Evolutionary conservation across 2,797 vertebrate genomes (phyloP), one percentile per base, ranked within the genome.

Genomic region (Otolemur crassicaudatus): DNA sequence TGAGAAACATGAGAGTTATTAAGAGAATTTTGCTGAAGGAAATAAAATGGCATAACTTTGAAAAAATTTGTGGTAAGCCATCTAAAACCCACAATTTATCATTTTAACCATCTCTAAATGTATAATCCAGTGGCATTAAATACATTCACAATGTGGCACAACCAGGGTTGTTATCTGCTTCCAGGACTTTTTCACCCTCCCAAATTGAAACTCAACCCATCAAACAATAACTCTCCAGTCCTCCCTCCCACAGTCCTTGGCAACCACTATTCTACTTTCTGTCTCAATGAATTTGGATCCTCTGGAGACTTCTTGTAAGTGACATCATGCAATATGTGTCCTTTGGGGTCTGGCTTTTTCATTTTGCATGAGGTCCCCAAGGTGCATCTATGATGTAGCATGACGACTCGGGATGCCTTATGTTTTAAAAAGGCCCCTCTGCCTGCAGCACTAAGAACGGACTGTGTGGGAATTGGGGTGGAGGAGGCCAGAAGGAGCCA

Each of bases 401-500:
- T 0, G 17, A 31, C 13, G 65, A 58, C 13, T n/a, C 58, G 14
- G 0, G 13, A 27, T 19, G 60, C 49, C 13, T 37, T 65, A 12
- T 9, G 20, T 77, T 73, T 79, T 19, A 79, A 27, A 75, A 87
- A 22, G 53, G 75, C 10, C 73, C 37, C 83, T 27, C n/a, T 69
- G 70, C 79, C 84, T 40, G 37, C 20, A 23, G 49, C n/a, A 13
- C 0, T 11, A 37, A 84, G 49, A 83, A 83, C 2, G n/a, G 82
- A 83, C 10, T 19, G 20, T 1, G 49, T 53, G 37, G 14, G n/a
- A 37, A 6, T 19, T 20, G n/a, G 22, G 10, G 65, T 0, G 70
- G 53, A 37, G 40, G 70, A 27, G 31, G 40, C 31, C 23, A 14
- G 37, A 20, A 77, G 11, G 31, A 43, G 34, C 13, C 5, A 0